Evolutionary conservation across 2,797 vertebrate genomes (phyloP).

Genomic region (Denticeps clupeoides): DNA sequence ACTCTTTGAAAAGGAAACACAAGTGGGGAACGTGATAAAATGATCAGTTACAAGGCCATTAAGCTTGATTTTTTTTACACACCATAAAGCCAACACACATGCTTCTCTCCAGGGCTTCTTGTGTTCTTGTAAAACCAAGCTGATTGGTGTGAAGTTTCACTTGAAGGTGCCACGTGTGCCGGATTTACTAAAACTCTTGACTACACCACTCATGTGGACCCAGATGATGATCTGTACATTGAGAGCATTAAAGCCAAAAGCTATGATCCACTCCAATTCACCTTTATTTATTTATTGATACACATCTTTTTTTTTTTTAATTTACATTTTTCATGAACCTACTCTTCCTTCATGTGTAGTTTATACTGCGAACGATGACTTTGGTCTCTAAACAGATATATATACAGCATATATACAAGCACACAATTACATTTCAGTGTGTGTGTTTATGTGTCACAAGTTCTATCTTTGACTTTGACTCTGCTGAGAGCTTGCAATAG

Average conservation of each 20-base stretch:
- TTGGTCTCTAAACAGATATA: constrained; percentile 35
- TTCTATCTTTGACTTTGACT: constrained; percentile 8
- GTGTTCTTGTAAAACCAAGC: neutral
- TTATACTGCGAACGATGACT: constrained; percentile 15
- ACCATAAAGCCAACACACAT: neutral
- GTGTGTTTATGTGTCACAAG: constrained; percentile 9
- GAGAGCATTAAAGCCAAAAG: too few relatives aligned
- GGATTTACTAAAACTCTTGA: too few relatives aligned
- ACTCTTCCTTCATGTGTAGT: too few relatives aligned
- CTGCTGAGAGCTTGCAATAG: too few relatives aligned
- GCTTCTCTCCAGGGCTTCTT: neutral
- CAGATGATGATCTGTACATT: too few relatives aligned
- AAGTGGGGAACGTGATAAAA: neutral
- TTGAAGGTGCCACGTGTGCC: too few relatives aligned
- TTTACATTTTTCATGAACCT: too few relatives aligned
- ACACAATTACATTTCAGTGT: constrained; percentile 10
- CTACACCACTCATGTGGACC: too few relatives aligned
- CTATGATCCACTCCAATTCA: too few relatives aligned
- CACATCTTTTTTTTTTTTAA: too few relatives aligned
- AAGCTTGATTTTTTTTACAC: neutral
- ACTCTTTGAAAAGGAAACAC: neutral
- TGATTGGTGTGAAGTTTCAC: too few relatives aligned
- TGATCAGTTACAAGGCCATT: neutral
- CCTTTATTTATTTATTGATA: too few relatives aligned
- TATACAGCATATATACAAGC: constrained; percentile 52